Conservation (phyloP, 2,113 vertebrate species). For the Centropus unirufus region DNA sequence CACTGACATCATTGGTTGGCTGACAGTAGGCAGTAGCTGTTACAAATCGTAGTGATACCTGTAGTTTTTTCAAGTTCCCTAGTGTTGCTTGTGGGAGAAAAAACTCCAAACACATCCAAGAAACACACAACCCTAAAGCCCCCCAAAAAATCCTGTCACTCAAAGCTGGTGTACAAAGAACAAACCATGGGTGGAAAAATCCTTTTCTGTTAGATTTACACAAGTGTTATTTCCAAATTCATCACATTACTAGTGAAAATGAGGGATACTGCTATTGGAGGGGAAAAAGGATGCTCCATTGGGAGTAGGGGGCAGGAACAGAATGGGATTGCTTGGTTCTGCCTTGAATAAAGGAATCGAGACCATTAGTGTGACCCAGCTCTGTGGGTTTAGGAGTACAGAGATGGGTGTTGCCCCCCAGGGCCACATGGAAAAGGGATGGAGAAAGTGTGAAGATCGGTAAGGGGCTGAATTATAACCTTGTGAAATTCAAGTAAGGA, state of each 20-base stretch:
- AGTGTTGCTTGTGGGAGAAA: neutral
- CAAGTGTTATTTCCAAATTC: neutral
- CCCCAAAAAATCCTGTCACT: neutral
- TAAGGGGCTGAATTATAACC: neutral
- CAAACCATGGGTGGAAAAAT: fast-evolving
- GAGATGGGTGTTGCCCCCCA: neutral
- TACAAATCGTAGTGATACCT: neutral
- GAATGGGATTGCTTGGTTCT: neutral
- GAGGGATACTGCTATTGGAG: neutral
- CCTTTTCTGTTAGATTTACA: fast-evolving
- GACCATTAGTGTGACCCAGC: neutral
- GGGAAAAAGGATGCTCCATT: neutral
- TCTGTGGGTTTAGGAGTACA: neutral
- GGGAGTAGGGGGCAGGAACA: neutral
- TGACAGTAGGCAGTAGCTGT: neutral
- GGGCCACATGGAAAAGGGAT: neutral
- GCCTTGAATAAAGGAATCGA: neutral
- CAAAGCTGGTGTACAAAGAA: neutral
- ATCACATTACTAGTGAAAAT: neutral
- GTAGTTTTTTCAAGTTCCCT: neutral
- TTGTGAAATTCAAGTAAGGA: neutral
- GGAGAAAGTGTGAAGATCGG: neutral
- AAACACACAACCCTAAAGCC: neutral
- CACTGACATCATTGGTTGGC: neutral
- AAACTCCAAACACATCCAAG: neutral